Conservation (phyloP, 1,140 invertebrate species). For the Drosophila santomea region DNA sequence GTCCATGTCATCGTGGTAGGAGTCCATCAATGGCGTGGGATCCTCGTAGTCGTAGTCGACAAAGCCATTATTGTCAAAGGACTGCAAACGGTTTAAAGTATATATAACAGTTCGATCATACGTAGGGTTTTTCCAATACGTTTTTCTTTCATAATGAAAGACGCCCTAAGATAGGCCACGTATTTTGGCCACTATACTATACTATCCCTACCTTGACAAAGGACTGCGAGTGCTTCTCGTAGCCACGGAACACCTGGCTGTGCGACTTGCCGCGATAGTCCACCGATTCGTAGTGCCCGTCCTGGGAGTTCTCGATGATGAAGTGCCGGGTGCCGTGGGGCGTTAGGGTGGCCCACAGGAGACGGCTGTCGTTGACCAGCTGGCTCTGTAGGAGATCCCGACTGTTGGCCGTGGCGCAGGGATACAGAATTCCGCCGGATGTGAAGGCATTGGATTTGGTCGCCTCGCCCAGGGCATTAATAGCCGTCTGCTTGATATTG, state of each 20-base stretch:
- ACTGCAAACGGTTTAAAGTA: conserved; percentile 57
- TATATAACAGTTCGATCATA: too few relatives aligned
- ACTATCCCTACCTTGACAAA: conserved; percentile 55
- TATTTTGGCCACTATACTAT: background rate
- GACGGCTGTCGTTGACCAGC: conserved; percentile 85
- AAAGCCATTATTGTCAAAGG: conserved; percentile 90
- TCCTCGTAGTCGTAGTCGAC: conserved; percentile 91
- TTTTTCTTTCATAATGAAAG: too few relatives aligned
- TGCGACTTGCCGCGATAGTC: conserved; percentile 85
- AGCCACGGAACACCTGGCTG: conserved; percentile 70
- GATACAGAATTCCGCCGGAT: conserved; percentile 79
- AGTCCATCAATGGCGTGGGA: conserved; percentile 89
- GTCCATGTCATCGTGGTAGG: conserved; percentile 88
- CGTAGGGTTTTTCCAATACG: too few relatives aligned
- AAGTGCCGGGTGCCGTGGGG: conserved; percentile 91
- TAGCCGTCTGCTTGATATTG: conserved; percentile 80
- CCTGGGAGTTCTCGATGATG: conserved; percentile 86
- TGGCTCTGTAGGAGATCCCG: conserved; percentile 78
- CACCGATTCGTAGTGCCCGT: conserved; percentile 91
- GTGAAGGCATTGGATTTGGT: conserved; percentile 82
- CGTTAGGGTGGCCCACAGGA: conserved; percentile 93
- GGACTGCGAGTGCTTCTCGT: conserved; percentile 68
- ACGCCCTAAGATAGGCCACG: background rate
- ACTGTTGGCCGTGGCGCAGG: conserved; percentile 74
- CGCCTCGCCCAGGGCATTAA: conserved; percentile 75